Evolutionary conservation across 2,113 vertebrate genomes (phyloP).

Genomic region (Uropsilus gracilis): DNA sequence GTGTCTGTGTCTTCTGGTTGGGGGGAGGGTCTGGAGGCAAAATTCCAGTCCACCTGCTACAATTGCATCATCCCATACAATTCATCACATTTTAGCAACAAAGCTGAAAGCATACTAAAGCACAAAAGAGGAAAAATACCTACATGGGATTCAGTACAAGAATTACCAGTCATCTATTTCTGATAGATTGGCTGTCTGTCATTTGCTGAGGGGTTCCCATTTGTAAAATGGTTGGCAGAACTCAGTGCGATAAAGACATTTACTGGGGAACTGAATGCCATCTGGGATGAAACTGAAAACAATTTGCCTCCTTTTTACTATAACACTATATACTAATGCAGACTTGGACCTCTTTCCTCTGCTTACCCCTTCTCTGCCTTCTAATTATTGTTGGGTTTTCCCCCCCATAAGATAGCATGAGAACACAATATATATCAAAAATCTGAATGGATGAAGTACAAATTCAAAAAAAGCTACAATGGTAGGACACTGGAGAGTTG

Average conservation of each 20-base stretch:
- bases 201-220: not conserved
- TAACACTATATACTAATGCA: not conserved
- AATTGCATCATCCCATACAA: not conserved
- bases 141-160: not conserved
- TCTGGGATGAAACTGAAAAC: not conserved
- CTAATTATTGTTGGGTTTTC: not conserved
- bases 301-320: not conserved
- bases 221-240: constrained; percentile 32
- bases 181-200: not conserved
- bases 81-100: not conserved
- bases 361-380: not conserved
- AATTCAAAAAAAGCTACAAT: not conserved
- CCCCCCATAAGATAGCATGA: not conserved
- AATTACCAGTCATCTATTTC: not conserved
- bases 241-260: not conserved
- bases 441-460: not conserved
- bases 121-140: constrained; percentile 12
- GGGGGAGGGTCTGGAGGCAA: not conserved
- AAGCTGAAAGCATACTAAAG: constrained; percentile 36
- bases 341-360: not conserved
- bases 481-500: too few relatives aligned
- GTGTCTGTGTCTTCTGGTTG: not conserved
- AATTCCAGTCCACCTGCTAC: not conserved
- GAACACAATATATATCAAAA: not conserved
- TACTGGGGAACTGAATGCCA: not conserved